Base-by-base conservation (phyloP, 1,140 invertebrate species). In the Tenebrio molitor region DNA sequence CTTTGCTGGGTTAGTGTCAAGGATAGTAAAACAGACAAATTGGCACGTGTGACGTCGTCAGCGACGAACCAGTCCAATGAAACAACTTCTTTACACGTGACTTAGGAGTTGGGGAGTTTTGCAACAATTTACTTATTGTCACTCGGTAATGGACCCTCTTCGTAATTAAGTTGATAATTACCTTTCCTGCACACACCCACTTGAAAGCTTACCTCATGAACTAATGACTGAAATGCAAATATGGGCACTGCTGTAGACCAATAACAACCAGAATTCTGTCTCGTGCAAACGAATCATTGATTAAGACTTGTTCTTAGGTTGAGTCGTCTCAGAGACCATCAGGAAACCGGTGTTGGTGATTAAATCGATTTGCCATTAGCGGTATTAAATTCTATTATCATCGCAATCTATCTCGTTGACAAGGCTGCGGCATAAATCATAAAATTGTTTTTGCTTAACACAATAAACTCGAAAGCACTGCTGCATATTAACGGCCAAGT, bases 161-260 rank as follows among this genome's bases (percentile, higher is more conserved):
- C 23, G 50, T 58, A 58, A 58, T 58, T 58, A 58, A 58, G 50
- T 17, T 15, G 23, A 25, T 58, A 58, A 58, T 58, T 58, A 23
- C 23, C 12, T 58, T 58, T 29, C 21, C 29, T 16, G 0, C 6
- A 21, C 23, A 15, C 50, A 33, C 50, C 50, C 14, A 21, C 46
- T 21, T 15, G 17, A 25, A 39, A n/a, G 36, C 4, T 5, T 39
- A 12, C 36, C 2, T 12, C 12, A 39, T 39, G n/a, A 39, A 39
- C 36, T 39, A 7, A n/a, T 7, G 6, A 12, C 6, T 8, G 5
- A n/a, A 7, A 39, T 39, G 36, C 36, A 39, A 39, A 39, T 39
- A 39, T 39, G 36, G 36, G 36, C 12, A 3, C 12, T 12, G 2
- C 7, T 5, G 36, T 7, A 5, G 5, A 39, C 36, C 36, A 7